Percentiles rank a stretch among this genome's conserved stretches.
These are phyloP conservation scores for Ligdia adustata DNA, from an alignment of 2,888 invertebrate genomes.

Conservation along the genomic window DNA sequence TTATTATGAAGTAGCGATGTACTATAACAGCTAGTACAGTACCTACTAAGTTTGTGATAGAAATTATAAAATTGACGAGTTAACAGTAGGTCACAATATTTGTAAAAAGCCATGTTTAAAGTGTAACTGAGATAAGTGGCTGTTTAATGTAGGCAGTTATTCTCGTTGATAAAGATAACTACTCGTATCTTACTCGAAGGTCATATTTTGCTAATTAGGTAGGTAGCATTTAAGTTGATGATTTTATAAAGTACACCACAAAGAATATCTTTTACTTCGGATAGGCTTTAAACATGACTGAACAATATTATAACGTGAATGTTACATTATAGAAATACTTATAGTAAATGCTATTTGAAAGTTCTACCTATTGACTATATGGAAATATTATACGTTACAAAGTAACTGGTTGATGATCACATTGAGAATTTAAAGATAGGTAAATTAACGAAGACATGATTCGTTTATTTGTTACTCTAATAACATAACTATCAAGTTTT, in stretches of 20 bases:
- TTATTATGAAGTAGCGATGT: conserved; percentile 50
- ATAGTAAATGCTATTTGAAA: conserved; percentile 15
- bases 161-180: too few species aligned
- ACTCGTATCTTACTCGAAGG: too few species aligned
- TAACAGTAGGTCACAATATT: conserved; percentile 24
- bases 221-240: too few species aligned
- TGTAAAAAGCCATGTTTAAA: conserved; percentile 4
- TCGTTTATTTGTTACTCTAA: too few species aligned
- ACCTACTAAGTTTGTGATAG: conserved; percentile 50
- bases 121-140: too few species aligned
- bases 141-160: too few species aligned
- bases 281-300: conserved; percentile 12
- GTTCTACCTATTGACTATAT: conserved; percentile 22
- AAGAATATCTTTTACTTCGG: too few species aligned
- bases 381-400: conserved; percentile 18
- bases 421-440: too few species aligned
- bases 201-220: too few species aligned
- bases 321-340: conserved; percentile 2
- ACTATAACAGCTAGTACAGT: conserved; percentile 49
- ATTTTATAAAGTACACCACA: too few species aligned
- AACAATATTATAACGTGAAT: conserved; percentile 7
- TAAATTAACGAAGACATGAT: too few species aligned
- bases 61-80: conserved; percentile 68
- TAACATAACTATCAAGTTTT: too few species aligned
- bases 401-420: neutral